phyloP scores from a whole-genome alignment of 37 sponge, comb jelly and placozoan species.

The Cliona cf. orientalis region DNA sequence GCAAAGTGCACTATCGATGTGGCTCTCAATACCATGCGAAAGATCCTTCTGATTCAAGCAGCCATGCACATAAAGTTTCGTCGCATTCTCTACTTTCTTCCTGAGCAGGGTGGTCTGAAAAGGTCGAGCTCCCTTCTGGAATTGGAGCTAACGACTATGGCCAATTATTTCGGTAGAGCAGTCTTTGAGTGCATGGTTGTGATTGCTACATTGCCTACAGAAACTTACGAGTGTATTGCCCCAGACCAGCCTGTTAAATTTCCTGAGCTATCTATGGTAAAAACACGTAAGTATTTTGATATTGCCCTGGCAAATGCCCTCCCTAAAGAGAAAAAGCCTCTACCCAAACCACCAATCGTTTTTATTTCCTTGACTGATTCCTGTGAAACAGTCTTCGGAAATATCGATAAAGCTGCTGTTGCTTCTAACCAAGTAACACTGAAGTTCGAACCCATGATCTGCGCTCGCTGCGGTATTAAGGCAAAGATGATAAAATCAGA shows the following conservation, averaged over 20 bases:
- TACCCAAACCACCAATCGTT: slow-evolving; percentile 9
- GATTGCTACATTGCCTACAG: slow-evolving; percentile 17
- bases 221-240: neutral
- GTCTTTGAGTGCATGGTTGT: slow-evolving; percentile 52
- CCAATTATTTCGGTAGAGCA: slow-evolving; percentile 6
- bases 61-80: slow-evolving; percentile 5
- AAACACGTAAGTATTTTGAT: too few species aligned
- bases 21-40: slow-evolving; percentile 3
- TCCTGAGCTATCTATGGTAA: neutral
- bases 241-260: neutral
- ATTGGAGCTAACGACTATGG: slow-evolving; percentile 9
- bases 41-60: slow-evolving; percentile 26
- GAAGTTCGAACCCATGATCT: neutral
- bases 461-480: slow-evolving; percentile 12
- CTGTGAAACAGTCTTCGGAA: neutral
- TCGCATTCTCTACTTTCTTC: slow-evolving; percentile 45
- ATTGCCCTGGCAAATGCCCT: too few species aligned
- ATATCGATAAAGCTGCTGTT: neutral
- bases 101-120: slow-evolving; percentile 5
- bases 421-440: neutral
- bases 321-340: neutral
- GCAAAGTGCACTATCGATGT: too few species aligned
- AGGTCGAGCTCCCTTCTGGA: slow-evolving; percentile 3
- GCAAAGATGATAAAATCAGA: neutral
- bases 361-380: neutral